Evolutionary conservation across 2,113 vertebrate genomes (phyloP).

Genomic region (Alethe castanea): DNA sequence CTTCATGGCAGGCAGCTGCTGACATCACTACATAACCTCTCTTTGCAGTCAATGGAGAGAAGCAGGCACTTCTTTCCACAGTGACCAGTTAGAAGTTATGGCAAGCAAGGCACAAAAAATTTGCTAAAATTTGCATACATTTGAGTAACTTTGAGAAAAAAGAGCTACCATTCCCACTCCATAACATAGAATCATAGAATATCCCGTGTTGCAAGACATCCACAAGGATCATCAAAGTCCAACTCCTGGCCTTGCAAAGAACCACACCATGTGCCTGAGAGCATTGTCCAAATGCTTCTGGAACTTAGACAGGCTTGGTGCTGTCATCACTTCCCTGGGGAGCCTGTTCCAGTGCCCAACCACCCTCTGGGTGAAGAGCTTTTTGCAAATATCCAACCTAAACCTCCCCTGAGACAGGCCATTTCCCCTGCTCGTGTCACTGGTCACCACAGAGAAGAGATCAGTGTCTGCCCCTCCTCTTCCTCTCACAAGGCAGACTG

Average conservation of each 20-base stretch:
- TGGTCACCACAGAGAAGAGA: neutral
- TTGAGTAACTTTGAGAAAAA: neutral
- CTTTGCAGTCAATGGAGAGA: neutral
- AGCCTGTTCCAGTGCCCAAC: neutral
- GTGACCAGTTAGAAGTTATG: neutral
- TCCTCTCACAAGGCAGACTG: neutral
- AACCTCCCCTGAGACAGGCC: neutral
- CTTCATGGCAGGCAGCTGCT: neutral
- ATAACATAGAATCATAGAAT: neutral
- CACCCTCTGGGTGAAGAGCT: neutral
- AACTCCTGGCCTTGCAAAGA: neutral
- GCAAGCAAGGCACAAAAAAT: neutral
- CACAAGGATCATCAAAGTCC: neutral
- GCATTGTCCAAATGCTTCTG: neutral
- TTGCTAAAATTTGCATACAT: neutral
- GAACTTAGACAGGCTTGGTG: neutral
- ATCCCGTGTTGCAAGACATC: neutral
- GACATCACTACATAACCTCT: neutral
- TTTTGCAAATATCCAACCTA: neutral
- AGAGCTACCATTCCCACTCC: neutral
- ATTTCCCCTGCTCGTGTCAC: fast-evolving
- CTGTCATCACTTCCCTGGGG: neutral
- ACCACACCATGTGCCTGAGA: neutral
- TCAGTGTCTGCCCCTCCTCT: neutral
- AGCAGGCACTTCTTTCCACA: neutral